Conservation (phyloP, 2,888 invertebrate species). For the Opisthograptis luteolata region DNA sequence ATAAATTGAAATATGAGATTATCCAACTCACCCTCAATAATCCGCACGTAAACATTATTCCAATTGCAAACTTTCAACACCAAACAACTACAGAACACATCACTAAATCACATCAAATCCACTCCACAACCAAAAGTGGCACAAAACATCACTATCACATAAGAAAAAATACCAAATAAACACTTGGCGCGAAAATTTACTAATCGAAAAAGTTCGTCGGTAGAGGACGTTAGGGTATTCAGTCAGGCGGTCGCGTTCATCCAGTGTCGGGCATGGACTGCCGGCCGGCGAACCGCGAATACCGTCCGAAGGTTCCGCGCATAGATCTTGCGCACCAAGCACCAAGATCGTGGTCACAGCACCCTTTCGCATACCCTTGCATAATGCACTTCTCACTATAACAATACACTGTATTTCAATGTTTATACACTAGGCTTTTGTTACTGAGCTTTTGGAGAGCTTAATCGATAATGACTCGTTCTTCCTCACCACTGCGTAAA, state of each 20-base stretch:
- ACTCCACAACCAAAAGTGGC: constrained; percentile 54
- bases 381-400: constrained; percentile 49
- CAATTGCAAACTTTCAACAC: constrained; percentile 54
- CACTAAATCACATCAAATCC: constrained; percentile 49
- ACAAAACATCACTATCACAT: constrained; percentile 54
- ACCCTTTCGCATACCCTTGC: constrained; percentile 59
- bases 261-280: constrained; percentile 63
- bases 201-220: constrained; percentile 73
- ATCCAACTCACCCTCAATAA: constrained; percentile 39
- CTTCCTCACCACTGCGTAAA: too few species aligned
- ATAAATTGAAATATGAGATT: too few species aligned
- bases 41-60: constrained; percentile 35
- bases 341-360: constrained; percentile 53
- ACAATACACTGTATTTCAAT: constrained; percentile 40
- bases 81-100: constrained; percentile 48
- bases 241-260: constrained; percentile 54
- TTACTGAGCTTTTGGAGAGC: constrained; percentile 17
- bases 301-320: constrained; percentile 60
- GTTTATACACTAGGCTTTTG: constrained; percentile 35
- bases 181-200: constrained; percentile 70
- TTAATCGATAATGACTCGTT: constrained; percentile 13
- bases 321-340: constrained; percentile 72
- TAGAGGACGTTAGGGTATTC: constrained; percentile 36
- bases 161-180: constrained; percentile 42
- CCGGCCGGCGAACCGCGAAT: constrained; percentile 59